phyloP scores from a whole-genome alignment of 1,140 invertebrate genomes.

The Dinoponera quadriceps region DNA sequence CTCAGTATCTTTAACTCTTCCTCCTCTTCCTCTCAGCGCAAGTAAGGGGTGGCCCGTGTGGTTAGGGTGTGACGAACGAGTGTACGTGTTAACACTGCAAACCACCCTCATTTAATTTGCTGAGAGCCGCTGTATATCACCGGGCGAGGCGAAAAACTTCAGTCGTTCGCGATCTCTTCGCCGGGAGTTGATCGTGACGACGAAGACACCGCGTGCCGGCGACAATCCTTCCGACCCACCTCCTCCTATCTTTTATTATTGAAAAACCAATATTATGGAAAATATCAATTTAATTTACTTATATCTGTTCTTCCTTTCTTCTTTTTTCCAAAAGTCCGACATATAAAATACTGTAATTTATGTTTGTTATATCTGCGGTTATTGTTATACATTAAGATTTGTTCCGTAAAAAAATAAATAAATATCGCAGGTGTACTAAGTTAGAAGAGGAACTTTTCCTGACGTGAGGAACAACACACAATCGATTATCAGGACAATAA shows the following conservation, averaged over 20 bases:
- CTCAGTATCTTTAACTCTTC: background rate
- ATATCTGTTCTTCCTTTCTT: too few species aligned
- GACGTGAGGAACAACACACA: too few species aligned
- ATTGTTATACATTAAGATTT: too few species aligned
- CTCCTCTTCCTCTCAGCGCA: background rate
- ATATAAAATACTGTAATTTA: too few species aligned
- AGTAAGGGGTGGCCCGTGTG: slow-evolving; percentile 60
- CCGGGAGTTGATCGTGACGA: slow-evolving; percentile 59
- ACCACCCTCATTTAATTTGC: slow-evolving; percentile 76
- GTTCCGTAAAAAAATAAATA: too few species aligned
- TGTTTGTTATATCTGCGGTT: too few species aligned
- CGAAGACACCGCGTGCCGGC: slow-evolving; percentile 29
- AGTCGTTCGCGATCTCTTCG: slow-evolving; percentile 15
- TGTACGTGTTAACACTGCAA: slow-evolving; percentile 79
- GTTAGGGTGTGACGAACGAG: slow-evolving; percentile 76
- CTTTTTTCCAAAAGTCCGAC: too few species aligned
- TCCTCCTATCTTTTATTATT: background rate
- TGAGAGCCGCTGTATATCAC: slow-evolving; percentile 73
- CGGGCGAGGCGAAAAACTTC: slow-evolving; percentile 59
- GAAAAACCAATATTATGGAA: slow-evolving; percentile 33
- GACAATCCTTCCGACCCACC: background rate
- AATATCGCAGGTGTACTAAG: too few species aligned
- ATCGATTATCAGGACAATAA: too few species aligned
- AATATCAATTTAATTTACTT: too few species aligned
- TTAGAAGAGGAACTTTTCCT: too few species aligned